phyloP scores from a whole-genome alignment of 30 jellyfish, hydroid and myxozoan genomes.

The Hydra vulgaris region DNA sequence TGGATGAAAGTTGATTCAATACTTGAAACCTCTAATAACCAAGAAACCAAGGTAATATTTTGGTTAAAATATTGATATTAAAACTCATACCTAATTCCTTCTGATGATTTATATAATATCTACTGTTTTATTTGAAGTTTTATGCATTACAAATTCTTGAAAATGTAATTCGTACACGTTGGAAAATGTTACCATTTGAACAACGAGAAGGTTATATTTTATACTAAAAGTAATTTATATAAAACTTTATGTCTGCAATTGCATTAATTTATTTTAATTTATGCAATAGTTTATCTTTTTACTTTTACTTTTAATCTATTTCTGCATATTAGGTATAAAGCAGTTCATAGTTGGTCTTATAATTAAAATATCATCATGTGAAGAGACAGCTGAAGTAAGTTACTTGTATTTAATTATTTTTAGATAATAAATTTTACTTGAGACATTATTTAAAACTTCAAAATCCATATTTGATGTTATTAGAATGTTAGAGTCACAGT shows the following conservation, averaged over 20 bases:
- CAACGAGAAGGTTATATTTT: constrained; percentile 99
- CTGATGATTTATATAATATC: too few species aligned
- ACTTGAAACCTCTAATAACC: constrained; percentile 64
- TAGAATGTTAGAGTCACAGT: too few species aligned
- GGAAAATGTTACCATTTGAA: constrained; percentile 89
- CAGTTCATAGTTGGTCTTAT: constrained; percentile 84
- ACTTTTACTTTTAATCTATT: too few species aligned
- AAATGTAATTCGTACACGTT: constrained; percentile 79
- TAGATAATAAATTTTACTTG: too few species aligned
- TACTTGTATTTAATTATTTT: background rate
- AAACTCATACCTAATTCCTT: too few species aligned
- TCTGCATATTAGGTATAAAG: constrained; percentile 90
- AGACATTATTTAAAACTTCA: too few species aligned
- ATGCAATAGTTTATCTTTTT: too few species aligned
- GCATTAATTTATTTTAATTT: too few species aligned
- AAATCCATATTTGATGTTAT: too few species aligned
- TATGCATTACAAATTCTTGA: constrained; percentile 96
- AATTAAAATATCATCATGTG: constrained; percentile 70
- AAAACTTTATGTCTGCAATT: too few species aligned
- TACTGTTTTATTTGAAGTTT: constrained; percentile 42
- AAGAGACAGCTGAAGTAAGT: constrained; percentile 64
- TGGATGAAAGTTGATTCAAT: constrained; percentile 98
- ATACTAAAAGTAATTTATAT: too few species aligned
- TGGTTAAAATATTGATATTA: background rate
- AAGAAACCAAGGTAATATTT: constrained; percentile 69